A percentile compares a stretch with the other conserved stretches of the same genome.
Conservation (phyloP, 2,888 invertebrate genomes). For the Candidula unifasciata region DNA sequence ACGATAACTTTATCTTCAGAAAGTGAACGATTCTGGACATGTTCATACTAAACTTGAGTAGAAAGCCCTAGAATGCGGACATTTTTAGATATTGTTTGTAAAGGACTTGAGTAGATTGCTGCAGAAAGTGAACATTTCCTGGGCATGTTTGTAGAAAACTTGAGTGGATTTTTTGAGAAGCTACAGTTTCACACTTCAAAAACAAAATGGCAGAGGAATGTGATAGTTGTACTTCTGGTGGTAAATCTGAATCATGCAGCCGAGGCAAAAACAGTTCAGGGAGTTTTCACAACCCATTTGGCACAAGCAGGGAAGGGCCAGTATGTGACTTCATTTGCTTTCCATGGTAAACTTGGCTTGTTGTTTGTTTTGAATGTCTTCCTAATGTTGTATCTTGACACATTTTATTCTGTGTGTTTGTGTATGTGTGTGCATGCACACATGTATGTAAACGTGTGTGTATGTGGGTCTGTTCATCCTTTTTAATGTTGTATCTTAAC, state of each 20-base stretch:
- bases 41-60: neutral
- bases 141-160: constrained; percentile 1
- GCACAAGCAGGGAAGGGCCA: constrained; percentile 67
- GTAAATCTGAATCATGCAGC: neutral
- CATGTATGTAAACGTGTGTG: too few species aligned
- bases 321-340: constrained; percentile 72
- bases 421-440: too few species aligned
- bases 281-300: constrained; percentile 60
- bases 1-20: neutral
- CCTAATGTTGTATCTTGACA: too few species aligned
- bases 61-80: neutral
- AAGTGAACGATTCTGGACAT: neutral
- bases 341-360: constrained; percentile 65
- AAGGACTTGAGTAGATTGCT: neutral
- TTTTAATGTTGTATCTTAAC: too few species aligned
- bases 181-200: neutral
- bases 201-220: neutral
- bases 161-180: neutral
- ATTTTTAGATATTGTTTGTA: neutral
- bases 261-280: constrained; percentile 63
- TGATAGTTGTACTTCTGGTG: neutral
- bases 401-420: too few species aligned
- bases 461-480: too few species aligned
- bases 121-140: neutral
- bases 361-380: neutral